A percentile compares a stretch with the other conserved stretches of the same genome.
These are phyloP conservation scores for Sus scrofa DNA, from an alignment of 2,113 vertebrate species.

Conservation along the genomic window DNA sequence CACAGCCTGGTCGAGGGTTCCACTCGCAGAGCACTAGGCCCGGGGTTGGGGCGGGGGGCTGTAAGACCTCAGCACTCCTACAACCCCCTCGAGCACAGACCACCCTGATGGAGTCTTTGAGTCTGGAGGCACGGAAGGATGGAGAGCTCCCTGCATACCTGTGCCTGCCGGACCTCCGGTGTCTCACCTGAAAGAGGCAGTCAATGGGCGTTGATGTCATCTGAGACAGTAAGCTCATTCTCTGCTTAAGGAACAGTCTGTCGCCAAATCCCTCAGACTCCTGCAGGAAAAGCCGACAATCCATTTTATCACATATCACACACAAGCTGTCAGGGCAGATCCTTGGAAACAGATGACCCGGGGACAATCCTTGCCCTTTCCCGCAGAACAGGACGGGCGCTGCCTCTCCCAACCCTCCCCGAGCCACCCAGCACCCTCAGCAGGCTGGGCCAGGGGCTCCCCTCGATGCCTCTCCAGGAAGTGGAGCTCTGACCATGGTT, in stretches of 20 bases:
- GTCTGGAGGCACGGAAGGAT: fast-evolving
- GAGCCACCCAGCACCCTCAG: fast-evolving
- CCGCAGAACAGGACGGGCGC: neutral
- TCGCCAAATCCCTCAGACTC: slow-evolving; percentile 90
- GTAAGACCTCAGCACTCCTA: too few relatives aligned
- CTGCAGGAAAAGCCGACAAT: slow-evolving; percentile 82
- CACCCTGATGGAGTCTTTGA: neutral
- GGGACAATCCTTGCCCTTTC: neutral
- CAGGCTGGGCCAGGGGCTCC: neutral
- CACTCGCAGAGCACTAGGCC: neutral
- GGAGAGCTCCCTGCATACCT: fast-evolving
- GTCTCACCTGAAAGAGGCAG: slow-evolving; percentile 94
- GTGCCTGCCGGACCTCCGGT: fast-evolving
- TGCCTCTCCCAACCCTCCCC: neutral
- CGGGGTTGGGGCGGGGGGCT: too few relatives aligned
- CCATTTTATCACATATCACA: neutral
- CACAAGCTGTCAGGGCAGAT: neutral
- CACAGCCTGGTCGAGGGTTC: neutral
- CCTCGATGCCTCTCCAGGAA: neutral
- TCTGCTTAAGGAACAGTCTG: slow-evolving; percentile 92
- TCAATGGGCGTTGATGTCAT: slow-evolving; percentile 92
- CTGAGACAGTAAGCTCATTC: slow-evolving; percentile 94
- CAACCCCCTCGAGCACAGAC: neutral
- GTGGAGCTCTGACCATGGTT: fast-evolving
- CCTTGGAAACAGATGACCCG: neutral